These are phyloP conservation scores for Elegia similella DNA, from an alignment of 2,888 invertebrate species.

Conservation along the genomic window DNA sequence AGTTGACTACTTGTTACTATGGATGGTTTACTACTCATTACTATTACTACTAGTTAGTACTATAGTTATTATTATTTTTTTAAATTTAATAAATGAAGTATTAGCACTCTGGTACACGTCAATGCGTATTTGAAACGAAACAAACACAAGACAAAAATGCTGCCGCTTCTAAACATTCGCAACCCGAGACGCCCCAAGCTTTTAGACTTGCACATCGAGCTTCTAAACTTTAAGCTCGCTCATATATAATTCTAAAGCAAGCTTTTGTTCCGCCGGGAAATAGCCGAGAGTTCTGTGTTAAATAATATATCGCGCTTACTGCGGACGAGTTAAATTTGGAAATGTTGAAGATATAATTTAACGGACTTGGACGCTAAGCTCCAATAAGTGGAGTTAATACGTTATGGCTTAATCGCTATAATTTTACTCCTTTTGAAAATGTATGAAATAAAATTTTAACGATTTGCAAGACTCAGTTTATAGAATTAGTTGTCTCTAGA, in stretches of 20 bases:
- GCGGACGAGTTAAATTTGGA: slow-evolving; percentile 52
- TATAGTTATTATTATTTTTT: too few species aligned
- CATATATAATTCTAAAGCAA: slow-evolving; percentile 79
- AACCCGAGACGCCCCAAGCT: slow-evolving; percentile 59
- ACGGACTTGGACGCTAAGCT: slow-evolving; percentile 33
- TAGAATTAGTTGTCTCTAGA: too few species aligned
- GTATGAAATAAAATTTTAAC: too few species aligned
- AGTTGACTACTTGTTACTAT: too few species aligned
- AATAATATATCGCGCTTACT: slow-evolving; percentile 66
- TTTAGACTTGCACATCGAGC: slow-evolving; percentile 78
- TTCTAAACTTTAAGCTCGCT: slow-evolving; percentile 81
- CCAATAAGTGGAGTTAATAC: slow-evolving; percentile 2
- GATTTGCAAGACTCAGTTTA: too few species aligned
- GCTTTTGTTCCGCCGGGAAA: slow-evolving; percentile 78
- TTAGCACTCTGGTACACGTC: too few species aligned
- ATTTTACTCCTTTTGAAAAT: too few species aligned
- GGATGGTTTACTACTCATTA: too few species aligned
- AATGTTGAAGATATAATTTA: slow-evolving; percentile 43
- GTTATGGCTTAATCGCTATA: slow-evolving; percentile 11
- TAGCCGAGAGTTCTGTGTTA: slow-evolving; percentile 71
- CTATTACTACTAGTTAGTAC: too few species aligned
- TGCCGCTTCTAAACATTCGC: slow-evolving; percentile 33
- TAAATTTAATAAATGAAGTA: too few species aligned
- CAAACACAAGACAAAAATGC: too few species aligned
- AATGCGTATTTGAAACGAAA: too few species aligned